Evolutionary conservation across 2,113 vertebrate genomes (phyloP).

Genomic region (Oceanodroma tethys): DNA sequence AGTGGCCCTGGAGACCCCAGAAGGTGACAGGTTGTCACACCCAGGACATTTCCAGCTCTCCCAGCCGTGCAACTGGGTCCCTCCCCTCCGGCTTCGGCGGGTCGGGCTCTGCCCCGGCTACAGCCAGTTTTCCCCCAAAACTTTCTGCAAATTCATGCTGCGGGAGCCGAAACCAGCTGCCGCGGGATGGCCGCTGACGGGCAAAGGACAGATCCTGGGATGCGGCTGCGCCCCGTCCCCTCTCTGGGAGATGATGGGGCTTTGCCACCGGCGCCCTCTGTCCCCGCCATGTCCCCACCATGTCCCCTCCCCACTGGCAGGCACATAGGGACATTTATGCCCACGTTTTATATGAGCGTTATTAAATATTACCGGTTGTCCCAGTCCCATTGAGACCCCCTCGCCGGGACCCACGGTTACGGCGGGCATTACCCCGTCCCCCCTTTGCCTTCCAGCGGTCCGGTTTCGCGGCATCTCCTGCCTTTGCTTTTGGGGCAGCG

Average conservation of each 20-base stretch:
- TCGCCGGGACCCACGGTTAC: fast-evolving
- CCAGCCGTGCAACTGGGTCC: too few relatives aligned
- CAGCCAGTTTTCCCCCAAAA: neutral
- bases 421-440: fast-evolving
- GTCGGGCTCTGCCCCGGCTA: fast-evolving
- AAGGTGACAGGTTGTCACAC: fast-evolving
- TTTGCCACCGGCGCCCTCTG: neutral
- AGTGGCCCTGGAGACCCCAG: neutral
- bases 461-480: neutral
- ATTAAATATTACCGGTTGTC: neutral
- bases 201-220: neutral
- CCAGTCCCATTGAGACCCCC: neutral
- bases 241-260: fast-evolving
- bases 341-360: fast-evolving
- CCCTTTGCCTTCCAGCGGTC: neutral
- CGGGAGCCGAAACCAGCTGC: fast-evolving
- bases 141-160: neutral
- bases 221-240: neutral
- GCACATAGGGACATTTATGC: fast-evolving
- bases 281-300: neutral
- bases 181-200: neutral
- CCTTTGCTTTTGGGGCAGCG: neutral
- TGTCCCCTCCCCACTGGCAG: fast-evolving
- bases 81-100: fast-evolving
- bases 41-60: neutral